Evolutionary conservation across 2,888 invertebrate species (phyloP), one percentile per base, ranked within the genome.

Genomic region (Agrotis exclamationis): DNA sequence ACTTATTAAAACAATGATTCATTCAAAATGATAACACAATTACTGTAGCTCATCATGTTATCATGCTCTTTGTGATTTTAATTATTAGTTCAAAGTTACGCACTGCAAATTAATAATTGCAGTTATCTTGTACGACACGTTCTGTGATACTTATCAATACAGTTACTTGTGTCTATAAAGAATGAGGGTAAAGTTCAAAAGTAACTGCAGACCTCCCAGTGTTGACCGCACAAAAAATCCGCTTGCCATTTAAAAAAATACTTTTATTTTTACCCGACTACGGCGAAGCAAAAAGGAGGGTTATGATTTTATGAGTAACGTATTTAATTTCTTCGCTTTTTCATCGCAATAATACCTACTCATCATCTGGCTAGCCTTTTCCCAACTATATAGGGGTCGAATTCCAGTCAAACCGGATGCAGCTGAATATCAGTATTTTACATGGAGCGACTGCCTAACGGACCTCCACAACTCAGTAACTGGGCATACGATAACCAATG

Each of bases 81-180:
- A 71, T 56, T 14, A 14, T 14, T 9, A 13, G 72, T 71, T 71
- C 22, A 33, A 22, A 69, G 69, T 57, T 69, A 57, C 57, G 68
- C 71, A 47, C 58, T 71, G 18, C 14, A 39, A 24, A 57, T 57
- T 6, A 47, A 33, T 47, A 47, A 71, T 33, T 70, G 45, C 22
- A 56, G 70, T 53, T 68, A 22, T 16, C 22, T 68, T 33, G 28
- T 28, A 14, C 6, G 44, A 22, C 28, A 33, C 45, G n/a, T 70
- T 70, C n/a, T 70, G 70, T 70, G 45, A 54, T 45, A 68, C 51
- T 70, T 18, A 51, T 44, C 16, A 39, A 2, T 69, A 53, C 67
- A 51, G 67, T 67, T 28, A 28, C 14, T 1, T 20, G 18, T 3
- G 14, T 51, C 28, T 51, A 4, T 20, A 70, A 51, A 70, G 20